A percentile compares a stretch with the other conserved stretches of the same genome.
phyloP scores from a whole-genome alignment of 1,140 invertebrate genomes.

The Caenorhabditis brenneri region DNA sequence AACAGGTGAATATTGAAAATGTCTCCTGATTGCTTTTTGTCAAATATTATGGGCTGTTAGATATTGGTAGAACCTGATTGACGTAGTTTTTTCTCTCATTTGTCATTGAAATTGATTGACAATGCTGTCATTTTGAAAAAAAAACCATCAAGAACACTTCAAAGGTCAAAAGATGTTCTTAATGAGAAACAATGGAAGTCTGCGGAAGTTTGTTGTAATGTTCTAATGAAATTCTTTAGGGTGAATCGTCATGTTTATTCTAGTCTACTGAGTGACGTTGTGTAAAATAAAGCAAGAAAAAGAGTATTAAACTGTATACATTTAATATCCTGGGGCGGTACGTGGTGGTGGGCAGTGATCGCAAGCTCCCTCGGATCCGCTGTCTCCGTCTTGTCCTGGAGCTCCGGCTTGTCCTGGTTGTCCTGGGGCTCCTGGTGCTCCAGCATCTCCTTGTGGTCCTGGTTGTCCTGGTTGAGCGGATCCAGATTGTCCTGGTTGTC shows the following conservation, averaged over 20 bases:
- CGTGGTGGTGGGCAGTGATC: conserved; percentile 55
- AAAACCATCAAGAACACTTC: not conserved
- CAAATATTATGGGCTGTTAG: not conserved
- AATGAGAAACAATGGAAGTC: not conserved
- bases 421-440: conserved; percentile 59
- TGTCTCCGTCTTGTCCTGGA: conserved; percentile 13
- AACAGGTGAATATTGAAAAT: not conserved
- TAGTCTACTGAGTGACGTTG: not conserved
- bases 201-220: not conserved
- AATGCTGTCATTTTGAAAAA: too few relatives aligned
- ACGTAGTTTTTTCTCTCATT: not conserved
- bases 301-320: not conserved
- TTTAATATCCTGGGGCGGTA: conserved; percentile 55
- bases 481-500: conserved; percentile 53
- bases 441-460: conserved; percentile 61
- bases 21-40: not conserved
- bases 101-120: not conserved
- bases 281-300: not conserved
- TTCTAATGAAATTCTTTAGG: not conserved
- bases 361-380: conserved; percentile 50
- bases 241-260: not conserved
- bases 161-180: not conserved
- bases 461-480: conserved; percentile 48
- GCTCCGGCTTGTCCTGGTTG: conserved; percentile 47
- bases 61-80: not conserved